Evolutionary conservation across 1,140 invertebrate species (phyloP), one percentile per base, ranked within the genome.

Genomic region (Cyclina sinensis): DNA sequence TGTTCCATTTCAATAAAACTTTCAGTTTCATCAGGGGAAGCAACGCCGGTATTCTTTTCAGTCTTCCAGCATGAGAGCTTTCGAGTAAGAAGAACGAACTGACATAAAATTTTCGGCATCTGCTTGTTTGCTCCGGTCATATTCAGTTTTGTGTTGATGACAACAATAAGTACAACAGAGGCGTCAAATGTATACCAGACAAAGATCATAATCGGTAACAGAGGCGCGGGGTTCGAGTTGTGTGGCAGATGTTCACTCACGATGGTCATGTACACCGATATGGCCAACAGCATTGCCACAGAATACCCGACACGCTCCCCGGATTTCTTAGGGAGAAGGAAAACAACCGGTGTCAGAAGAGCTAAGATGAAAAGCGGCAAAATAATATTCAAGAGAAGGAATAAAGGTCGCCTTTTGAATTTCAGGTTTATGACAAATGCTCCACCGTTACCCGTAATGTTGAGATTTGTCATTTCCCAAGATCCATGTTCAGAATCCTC

Each of bases 261-360:
- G 0, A 85, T 73, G 0, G 82, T 85, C 82, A 85, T 85, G 35
- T 85, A 85, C 7, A 85, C 82, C 12, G 82, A 85, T 16, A 85
- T 51, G 0, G 82, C 82, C 5, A 85, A 48, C 27, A 85, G 30
- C 35, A 74, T 74, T 4, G 82, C 74, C 4, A 85, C 37, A 21
- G 82, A 7, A 27, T 54, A 74, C 16, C 82, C 82, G n/a, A n/a
- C n/a, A n/a, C n/a, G n/a, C n/a, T n/a, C n/a, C n/a, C n/a, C n/a
- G n/a, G n/a, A n/a, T n/a, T 85, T 43, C 35, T 73, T 85, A 0
- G 82, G 82, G 21, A 85, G 14, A 18, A 85, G 0, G 30, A 85
- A 85, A 14, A 85, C 82, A 16, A 85, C 14, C 2, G 82, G 82
- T 12, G 82, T 51, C 35, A 85, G 48, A 2, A 74, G 35, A 3